These are phyloP conservation scores for Xylota segnis DNA, from an alignment of 2,888 invertebrate species.

Conservation along the genomic window DNA sequence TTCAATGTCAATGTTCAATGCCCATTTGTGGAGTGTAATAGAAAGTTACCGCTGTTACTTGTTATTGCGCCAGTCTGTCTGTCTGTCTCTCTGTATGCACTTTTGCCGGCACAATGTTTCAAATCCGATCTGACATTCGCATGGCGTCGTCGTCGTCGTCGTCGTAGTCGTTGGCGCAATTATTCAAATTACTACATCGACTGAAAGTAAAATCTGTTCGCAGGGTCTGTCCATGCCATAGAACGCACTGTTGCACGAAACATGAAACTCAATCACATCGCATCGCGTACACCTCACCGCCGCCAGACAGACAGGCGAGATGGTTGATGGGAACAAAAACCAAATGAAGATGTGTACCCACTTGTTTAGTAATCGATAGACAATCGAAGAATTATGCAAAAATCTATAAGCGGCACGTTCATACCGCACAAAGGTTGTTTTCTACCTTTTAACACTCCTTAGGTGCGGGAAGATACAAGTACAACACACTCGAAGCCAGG, in stretches of 20 bases:
- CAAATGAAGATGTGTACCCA: slow-evolving; percentile 68
- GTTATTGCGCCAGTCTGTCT: slow-evolving; percentile 55
- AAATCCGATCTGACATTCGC: slow-evolving; percentile 66
- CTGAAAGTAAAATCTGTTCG: slow-evolving; percentile 40
- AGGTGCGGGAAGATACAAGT: slow-evolving; percentile 54
- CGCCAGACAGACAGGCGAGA: slow-evolving; percentile 14
- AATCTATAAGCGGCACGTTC: slow-evolving; percentile 54
- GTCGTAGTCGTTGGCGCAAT: slow-evolving; percentile 66
- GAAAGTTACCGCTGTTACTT: slow-evolving; percentile 54
- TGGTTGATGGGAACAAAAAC: slow-evolving; percentile 57
- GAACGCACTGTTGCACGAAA: slow-evolving; percentile 56
- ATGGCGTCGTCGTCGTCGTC: slow-evolving; percentile 47
- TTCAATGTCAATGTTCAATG: slow-evolving; percentile 76
- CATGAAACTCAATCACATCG: slow-evolving; percentile 42
- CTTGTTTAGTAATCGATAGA: slow-evolving; percentile 67
- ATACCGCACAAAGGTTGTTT: slow-evolving; percentile 17
- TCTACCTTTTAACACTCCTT: slow-evolving; percentile 14
- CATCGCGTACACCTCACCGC: background rate
- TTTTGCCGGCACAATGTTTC: slow-evolving; percentile 47
- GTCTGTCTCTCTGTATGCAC: background rate
- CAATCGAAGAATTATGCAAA: slow-evolving; percentile 71
- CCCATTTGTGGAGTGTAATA: slow-evolving; percentile 71
- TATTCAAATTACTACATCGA: slow-evolving; percentile 72
- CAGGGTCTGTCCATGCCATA: slow-evolving; percentile 47
- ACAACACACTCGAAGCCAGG: slow-evolving; percentile 28